phyloP scores from a whole-genome alignment of 30 jellyfish, hydroid and myxozoan species.

The Pelagia noctiluca region DNA sequence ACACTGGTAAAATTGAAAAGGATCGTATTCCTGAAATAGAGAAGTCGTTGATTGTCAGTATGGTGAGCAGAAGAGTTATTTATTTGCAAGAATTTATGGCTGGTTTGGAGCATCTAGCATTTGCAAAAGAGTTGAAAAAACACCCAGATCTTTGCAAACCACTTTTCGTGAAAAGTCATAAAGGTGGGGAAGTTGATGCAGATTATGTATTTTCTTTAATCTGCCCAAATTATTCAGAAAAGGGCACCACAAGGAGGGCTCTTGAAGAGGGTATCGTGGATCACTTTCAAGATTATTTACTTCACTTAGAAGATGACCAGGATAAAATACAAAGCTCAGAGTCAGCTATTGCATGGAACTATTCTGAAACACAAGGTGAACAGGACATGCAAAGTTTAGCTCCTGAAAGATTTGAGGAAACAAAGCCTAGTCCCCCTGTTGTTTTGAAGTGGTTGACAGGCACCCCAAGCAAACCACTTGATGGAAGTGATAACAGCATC shows the following conservation, averaged over 20 bases:
- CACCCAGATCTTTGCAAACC: not conserved
- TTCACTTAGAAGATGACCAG: no score
- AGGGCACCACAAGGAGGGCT: not conserved
- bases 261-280: not conserved
- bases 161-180: not conserved
- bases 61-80: conserved; percentile 5
- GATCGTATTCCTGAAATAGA: conserved; percentile 1
- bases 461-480: not conserved
- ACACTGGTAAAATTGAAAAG: not conserved
- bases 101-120: conserved; percentile 6
- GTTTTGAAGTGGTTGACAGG: no score
- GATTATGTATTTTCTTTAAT: not conserved
- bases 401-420: no score
- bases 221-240: not conserved
- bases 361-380: no score
- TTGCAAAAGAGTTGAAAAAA: not conserved
- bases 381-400: no score
- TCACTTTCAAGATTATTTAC: not conserved
- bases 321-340: no score
- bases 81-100: conserved; percentile 2
- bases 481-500: not conserved
- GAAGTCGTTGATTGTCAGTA: not conserved
- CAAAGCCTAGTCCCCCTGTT: no score
- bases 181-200: not conserved
- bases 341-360: no score